Evolutionary conservation across 2,113 vertebrate species (phyloP).

Genomic region (Ptychochromis oligacanthus): DNA sequence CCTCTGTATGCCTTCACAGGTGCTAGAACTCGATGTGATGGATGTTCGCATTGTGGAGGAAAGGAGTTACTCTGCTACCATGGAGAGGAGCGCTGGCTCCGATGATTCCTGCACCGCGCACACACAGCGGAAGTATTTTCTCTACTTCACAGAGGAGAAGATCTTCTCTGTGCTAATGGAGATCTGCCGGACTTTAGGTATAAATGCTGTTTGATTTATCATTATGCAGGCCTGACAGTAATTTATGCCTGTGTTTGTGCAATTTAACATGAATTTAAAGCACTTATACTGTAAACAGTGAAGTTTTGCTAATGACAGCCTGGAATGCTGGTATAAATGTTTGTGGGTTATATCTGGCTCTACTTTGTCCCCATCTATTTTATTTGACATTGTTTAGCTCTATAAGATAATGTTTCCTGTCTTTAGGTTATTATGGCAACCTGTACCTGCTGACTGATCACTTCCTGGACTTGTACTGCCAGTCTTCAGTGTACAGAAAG

Average conservation of each 20-base stretch:
- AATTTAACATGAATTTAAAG: background rate
- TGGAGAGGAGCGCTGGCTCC: background rate
- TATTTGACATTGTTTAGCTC: background rate
- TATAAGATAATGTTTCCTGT: background rate
- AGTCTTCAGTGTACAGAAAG: constrained; percentile 85
- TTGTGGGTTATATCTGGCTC: background rate
- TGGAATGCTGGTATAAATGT: background rate
- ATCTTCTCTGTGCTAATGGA: constrained; percentile 84
- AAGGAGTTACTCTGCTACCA: constrained; percentile 51
- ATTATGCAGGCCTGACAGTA: background rate
- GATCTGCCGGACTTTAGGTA: constrained; percentile 87
- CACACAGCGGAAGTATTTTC: constrained; percentile 85
- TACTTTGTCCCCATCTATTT: background rate
- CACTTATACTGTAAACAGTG: background rate
- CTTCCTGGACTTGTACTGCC: constrained; percentile 87
- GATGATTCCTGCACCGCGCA: constrained; percentile 8
- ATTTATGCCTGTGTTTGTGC: background rate
- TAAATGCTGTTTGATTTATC: background rate
- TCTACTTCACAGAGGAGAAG: constrained; percentile 88
- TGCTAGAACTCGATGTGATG: constrained; percentile 88
- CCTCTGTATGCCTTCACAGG: constrained; percentile 42
- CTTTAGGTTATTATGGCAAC: constrained; percentile 85
- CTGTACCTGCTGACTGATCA: constrained; percentile 91
- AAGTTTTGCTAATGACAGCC: background rate
- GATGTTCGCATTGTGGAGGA: constrained; percentile 90